Base-by-base conservation (phyloP, 1,140 invertebrate species). In the Trachymyrmex cornetzi region DNA sequence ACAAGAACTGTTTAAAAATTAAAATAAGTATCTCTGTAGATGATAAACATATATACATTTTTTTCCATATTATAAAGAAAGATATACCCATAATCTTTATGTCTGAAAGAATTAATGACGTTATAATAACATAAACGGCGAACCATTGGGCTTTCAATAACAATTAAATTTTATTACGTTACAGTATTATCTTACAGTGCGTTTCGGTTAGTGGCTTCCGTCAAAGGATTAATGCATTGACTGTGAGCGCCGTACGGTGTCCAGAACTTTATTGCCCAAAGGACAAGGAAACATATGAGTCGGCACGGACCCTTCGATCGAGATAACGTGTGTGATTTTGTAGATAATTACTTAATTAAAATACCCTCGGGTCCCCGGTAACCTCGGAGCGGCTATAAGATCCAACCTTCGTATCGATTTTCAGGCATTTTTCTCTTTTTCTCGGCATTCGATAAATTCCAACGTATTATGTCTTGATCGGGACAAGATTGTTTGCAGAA, bases 301-400 rank as follows among this genome's bases (percentile, higher is more conserved):
- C 55, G 44, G 22, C 71, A 22, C 27, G 44, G 48, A 12, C 22
- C 9, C 38, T 38, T 67, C 34, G 86, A 88, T 89, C 86, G 88
- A 79, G 53, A 59, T 59, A 38, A 80, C 48, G 38, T 34, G 64
- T 22, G 69, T 74, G 72, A 90, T 91, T 81, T 85, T 27, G 16
- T 63, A 87, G 85, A 90, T 92, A 92, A 92, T 91, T 86, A 81
- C 88, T 89, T 91, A 75, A 82, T 92, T 92, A 90, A 92, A 88
- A 90, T 92, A 82, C 44, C 63, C 38, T 24, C 16, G 67, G 64
- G 88, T 64, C 30, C 5, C 7, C 30, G 19, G 12, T 44, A 66
- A 34, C 27, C 69, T 30, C 74, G 14, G 24, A 53, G 61, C 44
- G 34, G 19, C 67, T 27, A 22, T 27, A 27, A 64, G 74, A 67